phyloP scores from a whole-genome alignment of 2,888 invertebrate genomes.

The Acrobasis consociella region DNA sequence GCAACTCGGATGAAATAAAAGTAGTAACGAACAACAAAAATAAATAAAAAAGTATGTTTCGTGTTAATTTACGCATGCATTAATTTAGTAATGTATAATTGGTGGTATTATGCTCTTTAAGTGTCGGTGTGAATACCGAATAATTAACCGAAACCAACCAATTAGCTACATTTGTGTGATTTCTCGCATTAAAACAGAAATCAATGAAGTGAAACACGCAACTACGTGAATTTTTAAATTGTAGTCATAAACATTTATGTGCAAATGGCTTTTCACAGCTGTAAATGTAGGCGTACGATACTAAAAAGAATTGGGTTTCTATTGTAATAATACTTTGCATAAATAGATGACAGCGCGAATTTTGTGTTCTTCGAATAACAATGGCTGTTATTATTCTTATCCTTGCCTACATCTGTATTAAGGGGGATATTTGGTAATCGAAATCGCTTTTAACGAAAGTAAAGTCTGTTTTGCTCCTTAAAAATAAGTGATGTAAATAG shows the following conservation, averaged over 20 bases:
- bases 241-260: conserved; percentile 1
- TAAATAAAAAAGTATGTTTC: background rate
- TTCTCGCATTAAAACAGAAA: background rate
- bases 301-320: conserved; percentile 32
- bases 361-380: conserved; percentile 6
- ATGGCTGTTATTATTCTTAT: conserved; percentile 1
- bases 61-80: background rate
- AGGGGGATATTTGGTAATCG: background rate
- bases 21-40: too few species aligned
- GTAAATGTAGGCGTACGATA: conserved; percentile 18
- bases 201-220: background rate
- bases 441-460: background rate
- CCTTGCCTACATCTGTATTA: background rate
- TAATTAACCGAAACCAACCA: too few species aligned
- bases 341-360: conserved; percentile 27
- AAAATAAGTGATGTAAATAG: too few species aligned
- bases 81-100: too few species aligned
- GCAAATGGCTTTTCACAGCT: background rate
- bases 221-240: background rate
- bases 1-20: too few species aligned
- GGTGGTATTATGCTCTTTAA: too few species aligned
- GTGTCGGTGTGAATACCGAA: too few species aligned
- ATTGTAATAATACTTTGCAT: conserved; percentile 34
- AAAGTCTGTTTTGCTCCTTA: too few species aligned
- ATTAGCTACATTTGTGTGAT: too few species aligned